Evolutionary conservation across 2,113 vertebrate species (phyloP).

Genomic region (human): DNA sequence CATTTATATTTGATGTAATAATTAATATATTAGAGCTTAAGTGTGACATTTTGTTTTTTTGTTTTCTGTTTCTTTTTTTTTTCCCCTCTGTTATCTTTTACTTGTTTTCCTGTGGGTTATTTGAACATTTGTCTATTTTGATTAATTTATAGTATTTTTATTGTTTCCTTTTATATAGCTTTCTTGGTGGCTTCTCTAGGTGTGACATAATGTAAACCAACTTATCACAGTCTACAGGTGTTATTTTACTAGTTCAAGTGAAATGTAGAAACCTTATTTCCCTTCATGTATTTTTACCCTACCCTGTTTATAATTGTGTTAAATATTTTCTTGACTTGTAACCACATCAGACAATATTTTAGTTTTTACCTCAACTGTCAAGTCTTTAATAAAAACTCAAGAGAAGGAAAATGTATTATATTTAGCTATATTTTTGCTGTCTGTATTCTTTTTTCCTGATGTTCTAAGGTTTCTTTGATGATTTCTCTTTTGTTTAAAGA

Average conservation of each 20-base stretch:
- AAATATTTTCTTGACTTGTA: background rate
- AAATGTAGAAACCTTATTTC: background rate
- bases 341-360: background rate
- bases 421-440: background rate
- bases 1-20: background rate
- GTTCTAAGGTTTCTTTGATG: background rate
- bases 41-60: background rate
- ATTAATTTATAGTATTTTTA: background rate
- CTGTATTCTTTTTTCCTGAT: background rate
- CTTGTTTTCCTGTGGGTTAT: background rate
- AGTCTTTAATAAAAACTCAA: background rate
- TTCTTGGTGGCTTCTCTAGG: background rate
- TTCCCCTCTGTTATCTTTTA: background rate
- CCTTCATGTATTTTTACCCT: background rate
- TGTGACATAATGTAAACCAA: background rate
- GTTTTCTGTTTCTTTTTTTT: background rate
- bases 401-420: background rate
- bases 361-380: background rate
- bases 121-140: background rate
- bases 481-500: constrained; percentile 39
- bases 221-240: background rate
- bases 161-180: background rate
- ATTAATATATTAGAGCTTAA: background rate
- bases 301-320: background rate
- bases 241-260: background rate